Base-by-base conservation (phyloP, 2,113 vertebrate genomes). In the Sylvilagus bachmani region DNA sequence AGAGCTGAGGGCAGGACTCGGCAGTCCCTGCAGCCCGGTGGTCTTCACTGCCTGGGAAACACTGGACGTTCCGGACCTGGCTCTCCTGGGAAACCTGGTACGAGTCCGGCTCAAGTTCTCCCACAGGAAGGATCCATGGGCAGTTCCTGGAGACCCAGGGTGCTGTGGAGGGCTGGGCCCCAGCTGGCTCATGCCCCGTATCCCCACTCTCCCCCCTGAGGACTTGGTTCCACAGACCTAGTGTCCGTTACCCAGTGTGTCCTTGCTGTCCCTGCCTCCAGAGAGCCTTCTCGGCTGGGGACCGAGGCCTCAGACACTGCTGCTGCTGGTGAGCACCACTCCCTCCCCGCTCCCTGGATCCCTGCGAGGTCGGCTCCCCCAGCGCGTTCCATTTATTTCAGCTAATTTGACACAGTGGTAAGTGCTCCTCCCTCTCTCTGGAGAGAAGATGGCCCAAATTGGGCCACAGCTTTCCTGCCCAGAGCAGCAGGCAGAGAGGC, bases 21-120 rank as follows among this genome's bases (percentile, higher is more conserved):
- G 62, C 16, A 51, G 55, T 9, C 3, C 8, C 12, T 0, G 49
- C 0, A 22, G 53, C 55, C 19, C 24, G 5, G 33, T 5, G 12
- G 58, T n/a, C 62, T 49, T 33, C 62, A 2, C 17, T 3, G 44
- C 19, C 58, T 51, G 1, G 2, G 24, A n/a, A 22, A 58, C 4
- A 29, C 24, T 25, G 51, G 2, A 7, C 11, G 36, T 31, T 44
- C 58, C 58, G 69, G 61, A 24, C 67, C 22, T 0, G 0, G 29
- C 4, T 77, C 44, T 67, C 49, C n/a, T 0, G 0, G 0, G 62
- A 31, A 4, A 62, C 3, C 36, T 19, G 29, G n/a, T 1, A 17
- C 6, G 10, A 67, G 44, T 13, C 2, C 2, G 8, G 62, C 8
- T 29, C 53, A 36, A 6, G 53, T 10, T 29, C n/a, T 33, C 10